A percentile compares a stretch with the other conserved stretches of the same genome.
Evolutionary conservation across 92 coral and sea anemone species (phyloP).

Genomic region (Muricea muricata): DNA sequence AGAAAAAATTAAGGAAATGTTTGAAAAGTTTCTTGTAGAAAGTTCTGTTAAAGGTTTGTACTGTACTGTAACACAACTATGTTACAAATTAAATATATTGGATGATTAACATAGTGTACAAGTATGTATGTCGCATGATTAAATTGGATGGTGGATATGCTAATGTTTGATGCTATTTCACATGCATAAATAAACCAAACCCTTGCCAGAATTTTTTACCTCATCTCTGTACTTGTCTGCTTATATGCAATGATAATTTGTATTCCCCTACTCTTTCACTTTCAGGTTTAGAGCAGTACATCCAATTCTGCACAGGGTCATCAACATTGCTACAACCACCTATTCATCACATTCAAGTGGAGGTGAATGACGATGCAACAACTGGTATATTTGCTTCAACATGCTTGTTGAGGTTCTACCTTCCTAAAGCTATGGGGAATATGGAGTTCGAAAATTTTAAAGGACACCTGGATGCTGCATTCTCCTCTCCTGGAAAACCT

Average conservation of each 20-base stretch:
- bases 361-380: background rate
- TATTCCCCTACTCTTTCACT: too few species aligned
- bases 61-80: too few species aligned
- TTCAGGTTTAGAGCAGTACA: background rate
- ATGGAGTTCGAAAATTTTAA: slow-evolving; percentile 2
- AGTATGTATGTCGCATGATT: too few species aligned
- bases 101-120: too few species aligned
- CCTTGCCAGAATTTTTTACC: too few species aligned
- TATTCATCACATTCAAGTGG: background rate
- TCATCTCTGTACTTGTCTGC: too few species aligned
- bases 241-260: too few species aligned
- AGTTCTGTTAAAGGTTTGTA: background rate
- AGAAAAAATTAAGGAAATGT: background rate
- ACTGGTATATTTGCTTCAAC: slow-evolving; percentile 19
- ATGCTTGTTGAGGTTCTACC: background rate
- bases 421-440: background rate
- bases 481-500: background rate
- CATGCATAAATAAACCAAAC: too few species aligned
- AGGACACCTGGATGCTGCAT: background rate
- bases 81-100: too few species aligned
- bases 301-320: slow-evolving; percentile 1
- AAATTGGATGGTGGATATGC: too few species aligned
- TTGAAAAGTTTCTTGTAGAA: background rate
- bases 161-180: too few species aligned
- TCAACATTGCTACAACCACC: background rate